phyloP scores from a whole-genome alignment of 2,888 invertebrate species.

The Pristionchus maxplancki region DNA sequence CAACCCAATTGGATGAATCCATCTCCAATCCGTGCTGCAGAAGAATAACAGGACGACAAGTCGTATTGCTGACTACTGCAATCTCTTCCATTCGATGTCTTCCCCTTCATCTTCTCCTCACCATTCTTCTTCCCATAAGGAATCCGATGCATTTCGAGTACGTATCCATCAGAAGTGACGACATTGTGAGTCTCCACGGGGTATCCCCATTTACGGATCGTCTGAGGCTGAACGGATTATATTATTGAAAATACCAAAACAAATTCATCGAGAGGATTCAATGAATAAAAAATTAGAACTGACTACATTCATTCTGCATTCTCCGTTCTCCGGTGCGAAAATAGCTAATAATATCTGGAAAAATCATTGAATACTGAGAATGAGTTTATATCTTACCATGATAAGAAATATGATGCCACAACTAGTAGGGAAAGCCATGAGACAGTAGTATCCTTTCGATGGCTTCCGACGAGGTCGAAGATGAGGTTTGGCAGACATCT shows the following conservation, averaged over 20 bases:
- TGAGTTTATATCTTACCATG: not conserved
- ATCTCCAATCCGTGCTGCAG: conserved; percentile 87
- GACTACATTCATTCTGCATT: conserved; percentile 47
- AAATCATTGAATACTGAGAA: not conserved
- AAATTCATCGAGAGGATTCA: not conserved
- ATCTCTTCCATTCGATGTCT: not conserved
- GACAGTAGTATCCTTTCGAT: conserved; percentile 1
- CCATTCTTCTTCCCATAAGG: conserved; percentile 5
- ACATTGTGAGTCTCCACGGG: conserved; percentile 41
- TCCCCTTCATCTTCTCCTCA: not conserved
- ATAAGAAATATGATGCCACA: not conserved
- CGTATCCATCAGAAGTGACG: conserved; percentile 23
- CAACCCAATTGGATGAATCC: conserved; percentile 65
- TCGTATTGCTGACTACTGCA: not conserved
- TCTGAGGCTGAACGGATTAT: conserved; percentile 16
- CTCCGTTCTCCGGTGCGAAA: conserved; percentile 32
- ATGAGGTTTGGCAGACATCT: not conserved
- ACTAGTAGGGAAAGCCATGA: conserved; percentile 1
- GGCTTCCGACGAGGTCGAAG: not conserved
- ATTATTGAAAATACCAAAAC: not conserved
- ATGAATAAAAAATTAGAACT: not conserved
- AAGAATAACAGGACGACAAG: conserved; percentile 78
- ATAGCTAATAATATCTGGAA: conserved; percentile 19
- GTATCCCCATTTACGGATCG: conserved; percentile 38
- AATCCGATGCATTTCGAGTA: conserved; percentile 29